Evolutionary conservation across 2,113 vertebrate species (phyloP), one percentile per base, ranked within the genome.

Genomic region (Aptenodytes patagonicus): DNA sequence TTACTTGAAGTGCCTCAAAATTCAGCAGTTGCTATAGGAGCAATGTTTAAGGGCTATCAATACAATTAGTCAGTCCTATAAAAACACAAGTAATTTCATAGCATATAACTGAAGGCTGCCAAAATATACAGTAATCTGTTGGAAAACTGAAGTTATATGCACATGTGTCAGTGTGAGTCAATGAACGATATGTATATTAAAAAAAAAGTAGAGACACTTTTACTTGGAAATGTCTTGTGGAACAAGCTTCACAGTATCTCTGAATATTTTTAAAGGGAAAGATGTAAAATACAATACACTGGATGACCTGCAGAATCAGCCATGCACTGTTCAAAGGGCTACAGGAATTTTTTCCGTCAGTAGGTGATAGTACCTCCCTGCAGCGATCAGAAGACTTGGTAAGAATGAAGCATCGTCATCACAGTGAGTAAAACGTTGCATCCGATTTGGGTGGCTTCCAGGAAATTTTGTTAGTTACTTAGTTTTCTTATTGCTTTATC

Each of bases 11-110:
- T 13, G 3, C 20, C 38, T 58, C n/a, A n/a, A 46, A 81, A 55
- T 60, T 51, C 73, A 51, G 44, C 83, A 75, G 86, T 92, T 95
- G 76, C 76, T 89, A 71, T 81, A 95, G 88, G 42, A 95, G 60
- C 64, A 78, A 15, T 69, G 25, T 92, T 83, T 78, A 89, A 84
- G 47, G 58, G 24, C 21, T 60, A 64, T 82, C 94, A 78, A 38
- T 52, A 57, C 62, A 83, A 87, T 78, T 87, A 93, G 14, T 82
- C 47, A 82, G 24, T 32, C 57, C 57, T 89, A 44, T 60, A 87
- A 72, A 93, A 95, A 61, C 65, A 81, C 9, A 76, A 87, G 31
- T 36, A 60, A 40, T 84, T 75, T 44, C 47, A 75, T 34, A 77
- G 19, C n/a, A 17, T 49, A 22, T 70, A 61, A 62, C 34, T 75